Evolutionary conservation across 1,140 invertebrate genomes (phyloP).

Genomic region (Lutraria rhynchaena): DNA sequence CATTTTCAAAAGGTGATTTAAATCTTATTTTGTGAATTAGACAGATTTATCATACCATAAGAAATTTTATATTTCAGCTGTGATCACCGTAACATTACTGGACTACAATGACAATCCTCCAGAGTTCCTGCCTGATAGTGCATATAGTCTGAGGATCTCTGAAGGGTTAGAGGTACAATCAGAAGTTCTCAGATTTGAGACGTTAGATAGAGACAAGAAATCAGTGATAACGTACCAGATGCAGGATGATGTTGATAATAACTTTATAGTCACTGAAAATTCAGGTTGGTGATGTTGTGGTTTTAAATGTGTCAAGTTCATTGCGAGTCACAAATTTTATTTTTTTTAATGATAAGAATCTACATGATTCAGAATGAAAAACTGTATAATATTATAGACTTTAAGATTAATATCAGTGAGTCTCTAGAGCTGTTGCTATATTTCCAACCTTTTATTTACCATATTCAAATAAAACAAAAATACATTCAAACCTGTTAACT

Average conservation of each 20-base stretch:
- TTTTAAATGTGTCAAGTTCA: not conserved
- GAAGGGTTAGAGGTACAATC: constrained; percentile 62
- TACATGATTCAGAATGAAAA: not conserved
- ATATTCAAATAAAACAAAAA: too few species aligned
- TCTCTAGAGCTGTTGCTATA: too few species aligned
- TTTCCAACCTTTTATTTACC: too few species aligned
- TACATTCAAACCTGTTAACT: too few species aligned
- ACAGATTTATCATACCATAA: too few species aligned
- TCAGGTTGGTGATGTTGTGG: constrained; percentile 58
- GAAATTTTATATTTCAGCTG: too few species aligned
- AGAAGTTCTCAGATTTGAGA: constrained; percentile 64
- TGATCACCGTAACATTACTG: constrained; percentile 61
- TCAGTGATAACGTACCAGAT: constrained; percentile 65
- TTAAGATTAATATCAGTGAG: too few species aligned
- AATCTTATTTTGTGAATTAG: too few species aligned
- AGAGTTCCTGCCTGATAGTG: constrained; percentile 60
- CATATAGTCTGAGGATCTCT: constrained; percentile 64
- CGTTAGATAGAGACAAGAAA: constrained; percentile 67
- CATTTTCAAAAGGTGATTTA: too few species aligned
- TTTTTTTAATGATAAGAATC: not conserved
- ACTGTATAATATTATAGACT: too few species aligned
- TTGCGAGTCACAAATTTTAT: not conserved
- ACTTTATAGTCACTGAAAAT: constrained; percentile 57
- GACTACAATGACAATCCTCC: constrained; percentile 76
- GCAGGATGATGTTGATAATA: constrained; percentile 22